Evolutionary conservation across 2,888 invertebrate genomes (phyloP).

Genomic region (Caenorhabditis uteleia): DNA sequence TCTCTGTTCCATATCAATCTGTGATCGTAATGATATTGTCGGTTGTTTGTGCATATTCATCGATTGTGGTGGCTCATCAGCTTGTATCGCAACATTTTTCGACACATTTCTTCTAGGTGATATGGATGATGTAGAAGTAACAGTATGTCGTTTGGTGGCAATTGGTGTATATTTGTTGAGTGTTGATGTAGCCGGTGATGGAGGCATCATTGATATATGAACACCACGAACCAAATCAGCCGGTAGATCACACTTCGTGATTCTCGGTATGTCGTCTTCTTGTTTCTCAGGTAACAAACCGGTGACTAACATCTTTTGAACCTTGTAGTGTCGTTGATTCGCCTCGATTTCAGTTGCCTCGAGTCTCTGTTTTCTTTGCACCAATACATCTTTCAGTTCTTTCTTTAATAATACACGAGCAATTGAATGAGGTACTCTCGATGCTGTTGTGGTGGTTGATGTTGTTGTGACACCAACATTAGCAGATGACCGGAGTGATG

Average conservation of each 20-base stretch:
- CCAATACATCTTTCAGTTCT: conserved; percentile 72
- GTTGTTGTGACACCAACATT: conserved; percentile 1
- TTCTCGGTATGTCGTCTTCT: conserved; percentile 62
- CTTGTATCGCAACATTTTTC: conserved; percentile 23
- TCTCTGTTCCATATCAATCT: conserved; percentile 40
- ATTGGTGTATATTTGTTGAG: conserved; percentile 2
- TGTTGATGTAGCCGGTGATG: conserved; percentile 32
- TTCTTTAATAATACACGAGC: conserved; percentile 71
- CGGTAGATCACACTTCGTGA: conserved; percentile 66
- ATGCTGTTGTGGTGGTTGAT: conserved; percentile 14
- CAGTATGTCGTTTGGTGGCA: conserved; percentile 9
- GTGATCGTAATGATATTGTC: conserved; percentile 44
- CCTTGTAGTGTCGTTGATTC: conserved; percentile 68
- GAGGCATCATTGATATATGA: conserved; percentile 46
- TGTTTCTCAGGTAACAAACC: conserved; percentile 63
- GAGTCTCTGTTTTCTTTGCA: conserved; percentile 70
- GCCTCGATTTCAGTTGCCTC: conserved; percentile 72
- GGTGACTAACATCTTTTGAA: conserved; percentile 66
- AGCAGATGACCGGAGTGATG: conserved; percentile 19
- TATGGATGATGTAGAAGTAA: neutral
- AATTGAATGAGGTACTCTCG: conserved; percentile 56
- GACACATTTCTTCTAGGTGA: conserved; percentile 5
- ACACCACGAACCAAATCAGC: conserved; percentile 64
- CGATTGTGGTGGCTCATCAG: conserved; percentile 12
- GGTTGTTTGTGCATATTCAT: conserved; percentile 11